Base-by-base conservation (phyloP, 2,888 invertebrate species). In the Zaprionus bogoriensis region DNA sequence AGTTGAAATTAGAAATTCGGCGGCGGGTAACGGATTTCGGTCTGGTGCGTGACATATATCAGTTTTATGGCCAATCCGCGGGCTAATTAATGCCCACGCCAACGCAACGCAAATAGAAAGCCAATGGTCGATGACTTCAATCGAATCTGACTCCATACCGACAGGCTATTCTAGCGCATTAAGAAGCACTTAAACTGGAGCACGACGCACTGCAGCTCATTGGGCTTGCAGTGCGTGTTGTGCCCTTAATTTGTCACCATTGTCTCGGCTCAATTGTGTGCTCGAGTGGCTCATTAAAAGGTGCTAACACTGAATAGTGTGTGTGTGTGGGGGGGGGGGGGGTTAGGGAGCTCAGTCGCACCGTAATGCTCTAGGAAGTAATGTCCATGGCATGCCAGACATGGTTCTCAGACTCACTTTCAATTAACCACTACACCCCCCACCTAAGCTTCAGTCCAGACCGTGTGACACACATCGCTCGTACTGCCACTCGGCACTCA, bases 371-470 rank as follows among this genome's bases (percentile, higher is more conserved):
- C 36, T 70, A 58, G 67, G 55, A 60, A 79, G 45, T 47, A 23
- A 28, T 12, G n/a, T 7, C 25, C 30, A 51, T 14, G 53, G 19
- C 20, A 25, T 50, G n/a, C n/a, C n/a, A n/a, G n/a, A n/a, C n/a
- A n/a, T 19, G 45, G 55, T 64, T 74, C 75, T 77, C 73, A 86
- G 74, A 86, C 84, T 80, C 80, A 80, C 87, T 80, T 80, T 80
- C 87, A 71, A 70, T 67, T n/a, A n/a, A n/a, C n/a, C n/a, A n/a
- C n/a, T n/a, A n/a, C n/a, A 62, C 65, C 60, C 64, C 12, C 0
- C 44, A 14, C 0, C 7, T 36, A 32, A n/a, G n/a, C n/a, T n/a
- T n/a, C n/a, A n/a, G n/a, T n/a, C 14, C 32, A 32, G 0, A 6
- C 25, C 39, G 64, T 74, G 71, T 86, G 78, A 83, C 78, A 79